Percentiles rank a stretch among this genome's conserved stretches.
Conservation (phyloP, 2,797 vertebrate species). For the Lagodon rhomboides region DNA sequence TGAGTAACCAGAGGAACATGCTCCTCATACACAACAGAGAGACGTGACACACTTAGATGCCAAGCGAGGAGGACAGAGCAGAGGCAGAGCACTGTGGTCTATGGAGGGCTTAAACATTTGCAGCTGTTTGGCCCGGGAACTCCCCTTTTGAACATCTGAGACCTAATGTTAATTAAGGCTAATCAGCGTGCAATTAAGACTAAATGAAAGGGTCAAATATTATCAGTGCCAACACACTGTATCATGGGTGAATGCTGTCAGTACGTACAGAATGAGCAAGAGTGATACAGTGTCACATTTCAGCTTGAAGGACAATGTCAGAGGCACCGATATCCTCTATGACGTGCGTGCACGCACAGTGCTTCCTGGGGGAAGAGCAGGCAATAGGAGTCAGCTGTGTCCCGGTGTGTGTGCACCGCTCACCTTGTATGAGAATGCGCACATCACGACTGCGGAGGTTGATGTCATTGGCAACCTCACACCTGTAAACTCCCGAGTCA, state of each 20-base stretch:
- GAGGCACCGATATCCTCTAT: constrained; percentile 65
- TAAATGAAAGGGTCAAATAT: constrained; percentile 44
- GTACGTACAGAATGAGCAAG: constrained; percentile 42
- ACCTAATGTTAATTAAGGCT: constrained; percentile 63
- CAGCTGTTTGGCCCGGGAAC: constrained; percentile 64
- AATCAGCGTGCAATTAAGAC: constrained; percentile 65
- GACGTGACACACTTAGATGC: constrained; percentile 44
- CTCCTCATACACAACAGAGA: constrained; percentile 63
- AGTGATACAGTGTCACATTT: constrained; percentile 75
- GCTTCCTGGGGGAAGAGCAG: constrained; percentile 62
- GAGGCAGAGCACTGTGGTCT: constrained; percentile 48
- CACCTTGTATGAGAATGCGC: constrained; percentile 95
- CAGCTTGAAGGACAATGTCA: constrained; percentile 78
- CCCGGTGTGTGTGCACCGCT: constrained; percentile 69
- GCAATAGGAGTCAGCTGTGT: constrained; percentile 69
- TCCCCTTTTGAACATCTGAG: constrained; percentile 72
- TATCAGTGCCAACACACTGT: constrained; percentile 43
- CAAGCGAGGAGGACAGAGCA: constrained; percentile 55
- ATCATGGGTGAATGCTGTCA: constrained; percentile 35
- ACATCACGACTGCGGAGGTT: constrained; percentile 93
- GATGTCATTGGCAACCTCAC: constrained; percentile 95
- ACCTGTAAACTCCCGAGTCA: constrained; percentile 95
- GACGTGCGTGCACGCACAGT: constrained; percentile 55
- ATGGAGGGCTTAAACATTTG: constrained; percentile 57
- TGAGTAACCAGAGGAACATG: constrained; percentile 66